Evolutionary conservation across 1,140 invertebrate genomes (phyloP), one percentile per base, ranked within the genome.

Genomic region (Magallana angulata): DNA sequence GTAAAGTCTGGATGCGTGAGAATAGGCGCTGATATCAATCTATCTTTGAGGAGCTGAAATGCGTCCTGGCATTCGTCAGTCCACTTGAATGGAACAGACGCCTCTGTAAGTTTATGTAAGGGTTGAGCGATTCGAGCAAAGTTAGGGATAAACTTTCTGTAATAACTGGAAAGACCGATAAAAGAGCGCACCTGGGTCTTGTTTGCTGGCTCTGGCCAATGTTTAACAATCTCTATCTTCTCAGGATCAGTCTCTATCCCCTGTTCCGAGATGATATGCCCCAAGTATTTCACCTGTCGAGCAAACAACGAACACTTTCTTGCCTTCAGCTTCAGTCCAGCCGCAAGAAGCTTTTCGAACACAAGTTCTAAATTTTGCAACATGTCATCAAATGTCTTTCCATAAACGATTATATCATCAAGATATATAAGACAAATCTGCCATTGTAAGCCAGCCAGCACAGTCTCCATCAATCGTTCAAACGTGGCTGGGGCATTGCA

Each of bases 1-100:
- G 58, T 71, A 68, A 92, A 92, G 87, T 94, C 90, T 62, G 93
- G 93, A 83, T 91, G 90, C 48, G 58, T 48, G 76, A 94, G 86
- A 48, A 92, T 87, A 7, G 93, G 89, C 24, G 86, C 16, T 3
- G 18, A 86, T 30, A 80, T 89, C 57, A 94, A 58, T 57, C 80
- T 36, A 59, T 90, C 58, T 88, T 94, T 95, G 18, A 91, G 64
- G 7, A n/a, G 12, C 16, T 62, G 1, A 58, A 88, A 86, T 14
- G 84, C 71, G 16, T 62, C 16, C 16, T 87, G n/a, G 14, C 82
- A 68, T 8, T 58, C 62, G 12, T 82, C 24, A 57, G 1, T 60
- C 86, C 82, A 87, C 16, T 76, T 24, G 82, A 60, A 86, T 56
- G 57, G 59, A 7, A 6, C 14, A 36, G n/a, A 12, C 60, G 80